Conservation (phyloP, 2,888 invertebrate genomes). For the Pammene fasciana region DNA sequence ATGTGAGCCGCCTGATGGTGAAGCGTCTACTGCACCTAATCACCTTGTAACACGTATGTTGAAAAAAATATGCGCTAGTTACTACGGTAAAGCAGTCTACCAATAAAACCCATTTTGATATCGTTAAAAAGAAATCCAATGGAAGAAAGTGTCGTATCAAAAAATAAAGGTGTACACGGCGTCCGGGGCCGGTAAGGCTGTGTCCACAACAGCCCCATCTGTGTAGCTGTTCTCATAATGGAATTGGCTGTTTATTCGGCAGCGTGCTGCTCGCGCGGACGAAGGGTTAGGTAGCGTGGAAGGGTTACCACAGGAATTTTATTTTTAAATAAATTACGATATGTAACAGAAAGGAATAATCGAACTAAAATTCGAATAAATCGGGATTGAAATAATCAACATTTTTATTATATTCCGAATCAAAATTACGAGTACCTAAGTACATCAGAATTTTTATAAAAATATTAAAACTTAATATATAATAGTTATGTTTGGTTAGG, state of each 20-base stretch:
- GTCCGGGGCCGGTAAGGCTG: constrained; percentile 36
- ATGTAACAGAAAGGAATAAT: neutral
- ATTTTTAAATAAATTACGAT: neutral
- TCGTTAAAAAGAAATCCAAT: neutral
- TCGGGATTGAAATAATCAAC: neutral
- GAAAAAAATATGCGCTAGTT: no score
- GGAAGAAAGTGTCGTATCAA: neutral
- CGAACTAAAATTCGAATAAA: neutral
- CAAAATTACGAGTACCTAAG: no score
- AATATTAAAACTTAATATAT: no score
- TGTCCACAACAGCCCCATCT: constrained; percentile 55
- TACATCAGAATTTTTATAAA: no score
- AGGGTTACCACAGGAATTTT: neutral
- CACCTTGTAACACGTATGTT: no score
- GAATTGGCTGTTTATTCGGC: constrained; percentile 64
- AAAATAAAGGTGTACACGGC: constrained; percentile 6
- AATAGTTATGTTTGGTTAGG: no score
- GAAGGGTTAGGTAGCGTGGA: constrained; percentile 29
- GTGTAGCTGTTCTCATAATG: constrained; percentile 62
- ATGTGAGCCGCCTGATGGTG: no score
- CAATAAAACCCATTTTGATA: no score
- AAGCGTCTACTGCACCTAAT: no score
- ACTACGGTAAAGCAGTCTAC: no score
- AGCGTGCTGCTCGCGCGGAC: constrained; percentile 37
- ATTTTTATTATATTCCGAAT: no score